Evolutionary conservation across 1,140 invertebrate species (phyloP), one percentile per base, ranked within the genome.

Genomic region (Eufriesea mexicana): DNA sequence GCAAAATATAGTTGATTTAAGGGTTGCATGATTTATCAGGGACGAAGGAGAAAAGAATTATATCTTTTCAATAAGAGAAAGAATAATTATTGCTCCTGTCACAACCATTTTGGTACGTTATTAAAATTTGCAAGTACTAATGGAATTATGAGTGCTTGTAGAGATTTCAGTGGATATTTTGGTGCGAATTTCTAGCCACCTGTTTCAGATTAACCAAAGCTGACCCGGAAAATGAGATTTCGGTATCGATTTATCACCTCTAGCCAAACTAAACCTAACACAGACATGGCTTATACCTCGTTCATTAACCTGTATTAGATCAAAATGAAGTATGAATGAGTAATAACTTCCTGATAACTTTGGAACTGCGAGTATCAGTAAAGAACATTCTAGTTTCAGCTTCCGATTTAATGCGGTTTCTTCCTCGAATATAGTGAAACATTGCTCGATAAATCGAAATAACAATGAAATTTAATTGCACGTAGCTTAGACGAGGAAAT

Each of bases 121-220:
- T 64, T 42, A 1, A 23, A 57, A 57, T 57, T 23, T 5, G 55
- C 1, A 23, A 6, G 23, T 45, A 2, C 45, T 2, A n/a, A 7
- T 23, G 42, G 23, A 45, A 66, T 45, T 66, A 14, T 23, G 9
- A 45, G 23, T n/a, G 18, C 8, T n/a, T 6, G 5, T 2, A 20
- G 35, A n/a, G 64, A 25, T 61, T 61, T 61, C 12, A 14, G n/a
- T 61, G 4, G 66, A 47, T 12, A 68, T 49, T 68, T 47, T n/a
- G n/a, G n/a, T 49, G n/a, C 23, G 66, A 68, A 16, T 25, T 25
- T 68, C 45, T 47, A 16, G 23, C 67, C 45, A 47, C 67, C 64
- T 66, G 64, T 68, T 68, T 68, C 45, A 23, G 45, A 68, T 68
- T 68, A 68, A 68, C 67, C 67, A 20, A 68, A 25, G n/a, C 67